These are phyloP conservation scores for Brachypalpus laphriformis DNA, from an alignment of 2,888 invertebrate species.

Conservation along the genomic window DNA sequence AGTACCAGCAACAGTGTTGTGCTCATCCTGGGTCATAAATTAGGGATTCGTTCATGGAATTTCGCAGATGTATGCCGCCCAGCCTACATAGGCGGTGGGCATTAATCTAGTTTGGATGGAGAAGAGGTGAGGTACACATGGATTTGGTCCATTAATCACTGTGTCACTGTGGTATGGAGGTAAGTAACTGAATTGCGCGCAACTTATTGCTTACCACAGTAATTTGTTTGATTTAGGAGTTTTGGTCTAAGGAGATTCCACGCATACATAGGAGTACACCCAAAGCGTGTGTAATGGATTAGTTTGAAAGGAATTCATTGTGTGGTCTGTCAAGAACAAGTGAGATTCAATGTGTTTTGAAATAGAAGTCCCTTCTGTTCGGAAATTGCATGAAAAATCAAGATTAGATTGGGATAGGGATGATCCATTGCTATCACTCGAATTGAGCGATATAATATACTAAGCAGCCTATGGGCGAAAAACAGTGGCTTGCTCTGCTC, in stretches of 20 bases:
- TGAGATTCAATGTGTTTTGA: too few relatives aligned
- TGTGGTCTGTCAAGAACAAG: neutral
- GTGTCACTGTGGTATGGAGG: conserved; percentile 50
- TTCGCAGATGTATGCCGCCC: conserved; percentile 22
- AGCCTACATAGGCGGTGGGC: conserved; percentile 53
- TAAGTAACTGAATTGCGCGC: conserved; percentile 53
- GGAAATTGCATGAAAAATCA: too few relatives aligned
- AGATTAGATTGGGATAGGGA: too few relatives aligned
- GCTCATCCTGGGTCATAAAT: conserved; percentile 54
- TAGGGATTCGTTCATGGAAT: conserved; percentile 63
- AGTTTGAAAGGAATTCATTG: neutral
- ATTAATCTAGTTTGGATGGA: conserved; percentile 67
- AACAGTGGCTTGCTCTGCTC: too few relatives aligned
- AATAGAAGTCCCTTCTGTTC: too few relatives aligned
- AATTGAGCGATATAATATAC: too few relatives aligned
- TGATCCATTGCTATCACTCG: too few relatives aligned
- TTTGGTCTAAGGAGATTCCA: conserved; percentile 33
- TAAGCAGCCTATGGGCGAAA: too few relatives aligned
- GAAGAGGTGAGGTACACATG: conserved; percentile 23
- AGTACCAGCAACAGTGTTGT: conserved; percentile 25
- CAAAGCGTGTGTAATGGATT: conserved; percentile 12
- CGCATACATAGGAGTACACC: neutral
- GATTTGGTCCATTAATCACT: conserved; percentile 66
- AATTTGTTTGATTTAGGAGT: conserved; percentile 71
- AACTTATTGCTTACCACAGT: conserved; percentile 35